Evolutionary conservation across 2,797 vertebrate genomes (phyloP).

Genomic region (Diceros bicornis): DNA sequence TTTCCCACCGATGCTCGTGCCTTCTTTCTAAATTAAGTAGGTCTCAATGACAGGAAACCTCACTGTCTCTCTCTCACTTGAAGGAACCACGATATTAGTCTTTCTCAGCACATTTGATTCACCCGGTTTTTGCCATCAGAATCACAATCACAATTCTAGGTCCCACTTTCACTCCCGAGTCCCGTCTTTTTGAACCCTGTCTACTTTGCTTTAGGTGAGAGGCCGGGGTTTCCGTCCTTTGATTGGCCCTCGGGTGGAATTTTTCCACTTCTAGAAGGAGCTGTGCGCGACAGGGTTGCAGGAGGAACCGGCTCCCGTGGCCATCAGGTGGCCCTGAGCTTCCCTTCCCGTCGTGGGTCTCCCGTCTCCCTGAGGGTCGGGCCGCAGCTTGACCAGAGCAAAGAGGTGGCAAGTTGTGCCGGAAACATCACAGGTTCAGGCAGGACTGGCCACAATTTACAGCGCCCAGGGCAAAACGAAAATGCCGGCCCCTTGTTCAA

Average conservation of each 20-base stretch:
- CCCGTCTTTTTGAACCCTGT: background rate
- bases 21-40: background rate
- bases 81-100: accelerated
- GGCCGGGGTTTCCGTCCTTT: background rate
- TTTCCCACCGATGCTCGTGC: background rate
- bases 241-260: background rate
- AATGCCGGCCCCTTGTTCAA: background rate
- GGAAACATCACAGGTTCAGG: background rate
- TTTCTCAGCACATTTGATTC: background rate
- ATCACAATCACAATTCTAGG: background rate
- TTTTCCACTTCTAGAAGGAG: background rate
- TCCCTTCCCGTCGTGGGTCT: background rate
- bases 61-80: accelerated
- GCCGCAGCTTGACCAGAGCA: background rate
- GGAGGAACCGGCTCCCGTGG: background rate
- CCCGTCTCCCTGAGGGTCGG: accelerated
- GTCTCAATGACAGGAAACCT: background rate
- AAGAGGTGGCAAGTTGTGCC: accelerated
- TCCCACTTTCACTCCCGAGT: background rate
- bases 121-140: no score
- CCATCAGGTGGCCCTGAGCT: accelerated
- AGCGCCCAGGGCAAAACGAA: background rate
- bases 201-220: background rate
- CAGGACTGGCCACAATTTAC: no score
- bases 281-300: accelerated